Conservation (phyloP, 2,888 invertebrate genomes). For the Agapostemon virescens region DNA sequence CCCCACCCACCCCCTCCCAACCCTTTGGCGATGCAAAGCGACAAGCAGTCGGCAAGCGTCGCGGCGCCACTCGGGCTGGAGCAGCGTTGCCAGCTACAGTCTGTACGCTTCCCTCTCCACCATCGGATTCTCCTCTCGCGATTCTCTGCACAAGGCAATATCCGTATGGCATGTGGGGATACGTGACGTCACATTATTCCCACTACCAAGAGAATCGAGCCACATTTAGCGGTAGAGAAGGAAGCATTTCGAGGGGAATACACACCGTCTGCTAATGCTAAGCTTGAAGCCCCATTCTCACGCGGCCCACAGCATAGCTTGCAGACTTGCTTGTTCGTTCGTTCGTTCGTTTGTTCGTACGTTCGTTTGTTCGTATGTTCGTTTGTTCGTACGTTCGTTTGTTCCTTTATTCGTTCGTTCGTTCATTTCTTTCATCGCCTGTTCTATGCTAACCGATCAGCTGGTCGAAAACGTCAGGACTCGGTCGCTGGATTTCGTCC, state of each 20-base stretch:
- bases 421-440: conserved; percentile 33
- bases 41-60: conserved; percentile 66
- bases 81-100: conserved; percentile 20
- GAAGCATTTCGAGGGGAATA: too few relatives aligned
- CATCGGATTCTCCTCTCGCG: too few relatives aligned
- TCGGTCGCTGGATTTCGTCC: conserved; percentile 76
- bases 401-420: conserved; percentile 29
- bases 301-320: conserved; percentile 42
- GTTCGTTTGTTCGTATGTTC: neutral
- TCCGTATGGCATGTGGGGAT: too few relatives aligned
- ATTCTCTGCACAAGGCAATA: too few relatives aligned
- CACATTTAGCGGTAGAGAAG: too few relatives aligned
- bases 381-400: too few relatives aligned
- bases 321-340: neutral
- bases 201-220: too few relatives aligned
- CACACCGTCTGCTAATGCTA: too few relatives aligned
- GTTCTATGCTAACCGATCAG: conserved; percentile 73
- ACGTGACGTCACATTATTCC: too few relatives aligned
- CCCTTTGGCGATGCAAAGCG: conserved; percentile 40
- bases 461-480: conserved; percentile 71
- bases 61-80: conserved; percentile 77
- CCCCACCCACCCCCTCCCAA: too few relatives aligned
- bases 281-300: conserved; percentile 65
- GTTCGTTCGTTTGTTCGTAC: conserved; percentile 24
- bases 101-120: too few relatives aligned